Evolutionary conservation across 2,113 vertebrate genomes (phyloP).

Genomic region (Epinephelus moara): DNA sequence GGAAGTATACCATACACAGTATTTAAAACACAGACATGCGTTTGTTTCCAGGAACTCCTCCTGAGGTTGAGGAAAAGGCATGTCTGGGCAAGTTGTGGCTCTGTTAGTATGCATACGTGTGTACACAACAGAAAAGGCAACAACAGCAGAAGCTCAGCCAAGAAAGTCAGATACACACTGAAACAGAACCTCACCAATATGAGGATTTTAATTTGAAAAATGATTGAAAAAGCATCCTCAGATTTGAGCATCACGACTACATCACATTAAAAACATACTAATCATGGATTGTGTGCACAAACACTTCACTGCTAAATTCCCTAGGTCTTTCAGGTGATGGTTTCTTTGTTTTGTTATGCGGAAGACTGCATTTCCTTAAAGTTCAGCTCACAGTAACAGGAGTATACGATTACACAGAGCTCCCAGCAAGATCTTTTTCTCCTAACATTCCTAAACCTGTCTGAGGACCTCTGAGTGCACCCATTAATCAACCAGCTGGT

Average conservation of each 20-base stretch:
- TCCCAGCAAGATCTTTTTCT: conserved; percentile 12
- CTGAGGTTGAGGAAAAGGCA: neutral
- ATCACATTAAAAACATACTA: neutral
- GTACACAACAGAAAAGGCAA: conserved; percentile 2
- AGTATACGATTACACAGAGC: neutral
- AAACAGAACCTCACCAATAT: neutral
- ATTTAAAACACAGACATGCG: conserved; percentile 41
- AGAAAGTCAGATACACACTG: neutral
- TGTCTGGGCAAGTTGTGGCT: conserved; percentile 47
- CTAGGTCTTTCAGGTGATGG: neutral
- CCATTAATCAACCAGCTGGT: conserved; percentile 23
- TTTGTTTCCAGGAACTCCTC: conserved; percentile 43
- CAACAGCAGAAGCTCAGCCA: neutral
- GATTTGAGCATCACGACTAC: neutral
- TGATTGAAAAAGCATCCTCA: too few species aligned
- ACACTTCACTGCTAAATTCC: neutral
- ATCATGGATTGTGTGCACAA: neutral
- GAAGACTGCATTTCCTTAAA: conserved; percentile 7
- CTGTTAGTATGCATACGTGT: conserved; percentile 7
- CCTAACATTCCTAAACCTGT: conserved; percentile 38
- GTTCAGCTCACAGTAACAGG: neutral
- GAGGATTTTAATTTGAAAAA: neutral
- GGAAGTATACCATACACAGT: conserved; percentile 19
- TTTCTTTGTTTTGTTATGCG: neutral
- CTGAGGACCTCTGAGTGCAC: neutral